A percentile compares a stretch with the other conserved stretches of the same genome.
Conservation (phyloP, 2,888 invertebrate species). For the Pseudanteris insignis region DNA sequence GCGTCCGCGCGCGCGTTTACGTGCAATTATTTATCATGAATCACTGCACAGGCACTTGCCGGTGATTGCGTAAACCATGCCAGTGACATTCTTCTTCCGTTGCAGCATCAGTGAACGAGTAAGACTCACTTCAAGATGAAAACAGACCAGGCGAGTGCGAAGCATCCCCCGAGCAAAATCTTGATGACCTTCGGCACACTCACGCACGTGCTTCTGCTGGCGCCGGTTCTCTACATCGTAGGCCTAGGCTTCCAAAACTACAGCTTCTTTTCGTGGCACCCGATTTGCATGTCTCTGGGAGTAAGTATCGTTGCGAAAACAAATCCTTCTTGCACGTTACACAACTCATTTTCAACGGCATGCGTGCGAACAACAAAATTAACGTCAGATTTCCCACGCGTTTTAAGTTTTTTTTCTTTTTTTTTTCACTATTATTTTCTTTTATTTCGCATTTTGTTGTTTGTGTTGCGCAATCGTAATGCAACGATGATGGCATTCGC, state of each 20-base stretch:
- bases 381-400: no score
- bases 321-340: background rate
- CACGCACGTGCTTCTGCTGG: slow-evolving; percentile 56
- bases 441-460: no score
- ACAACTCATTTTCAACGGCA: slow-evolving; percentile 1
- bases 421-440: no score
- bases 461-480: no score
- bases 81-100: slow-evolving; percentile 30
- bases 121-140: slow-evolving; percentile 47
- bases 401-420: no score
- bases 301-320: slow-evolving; percentile 53
- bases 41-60: slow-evolving; percentile 49
- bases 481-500: no score
- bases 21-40: slow-evolving; percentile 49
- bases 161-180: slow-evolving; percentile 50
- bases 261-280: slow-evolving; percentile 61
- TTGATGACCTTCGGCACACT: slow-evolving; percentile 50
- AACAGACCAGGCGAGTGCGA: slow-evolving; percentile 45
- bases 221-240: slow-evolving; percentile 59
- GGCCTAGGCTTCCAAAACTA: slow-evolving; percentile 49
- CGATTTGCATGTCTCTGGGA: slow-evolving; percentile 59
- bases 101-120: slow-evolving; percentile 22
- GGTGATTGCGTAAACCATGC: slow-evolving; percentile 49
- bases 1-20: slow-evolving; percentile 31
- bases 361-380: slow-evolving; percentile 2